Evolutionary conservation across 1,140 invertebrate species (phyloP).

Genomic region (Mactra quadrangularis): DNA sequence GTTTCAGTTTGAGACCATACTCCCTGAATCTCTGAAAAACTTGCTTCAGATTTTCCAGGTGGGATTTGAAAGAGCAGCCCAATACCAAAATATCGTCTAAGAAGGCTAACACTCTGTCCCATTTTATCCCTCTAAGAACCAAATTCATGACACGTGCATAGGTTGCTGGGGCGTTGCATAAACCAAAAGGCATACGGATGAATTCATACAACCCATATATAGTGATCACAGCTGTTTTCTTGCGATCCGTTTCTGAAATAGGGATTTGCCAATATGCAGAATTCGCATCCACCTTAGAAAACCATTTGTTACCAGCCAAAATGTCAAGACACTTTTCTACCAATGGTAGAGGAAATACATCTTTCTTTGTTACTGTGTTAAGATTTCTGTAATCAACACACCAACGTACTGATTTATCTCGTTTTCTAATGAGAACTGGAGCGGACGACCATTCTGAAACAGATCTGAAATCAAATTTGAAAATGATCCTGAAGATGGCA

Average conservation of each 20-base stretch:
- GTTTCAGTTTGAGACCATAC: conserved; percentile 8
- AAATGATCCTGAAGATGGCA: no score
- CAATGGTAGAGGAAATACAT: not conserved
- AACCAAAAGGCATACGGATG: not conserved
- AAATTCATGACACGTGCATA: not conserved
- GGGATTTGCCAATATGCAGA: conserved; percentile 16
- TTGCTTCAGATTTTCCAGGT: not conserved
- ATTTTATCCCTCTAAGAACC: not conserved
- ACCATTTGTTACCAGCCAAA: not conserved
- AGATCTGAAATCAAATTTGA: no score
- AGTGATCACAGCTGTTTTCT: no score
- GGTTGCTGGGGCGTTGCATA: not conserved
- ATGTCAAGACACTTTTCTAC: conserved; percentile 5
- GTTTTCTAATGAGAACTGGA: conserved; percentile 16
- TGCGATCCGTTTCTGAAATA: not conserved
- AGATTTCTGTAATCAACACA: not conserved
- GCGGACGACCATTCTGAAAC: conserved; percentile 4
- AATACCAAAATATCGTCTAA: conserved; percentile 24
- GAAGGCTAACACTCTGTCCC: not conserved
- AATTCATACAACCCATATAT: conserved; percentile 11
- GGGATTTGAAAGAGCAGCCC: not conserved
- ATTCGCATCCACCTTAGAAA: conserved; percentile 32
- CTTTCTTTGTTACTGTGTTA: not conserved
- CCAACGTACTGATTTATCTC: conserved; percentile 1
- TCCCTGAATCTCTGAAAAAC: not conserved